Evolutionary conservation across 2,797 vertebrate species (phyloP).

Genomic region (Pitangus sulphuratus): DNA sequence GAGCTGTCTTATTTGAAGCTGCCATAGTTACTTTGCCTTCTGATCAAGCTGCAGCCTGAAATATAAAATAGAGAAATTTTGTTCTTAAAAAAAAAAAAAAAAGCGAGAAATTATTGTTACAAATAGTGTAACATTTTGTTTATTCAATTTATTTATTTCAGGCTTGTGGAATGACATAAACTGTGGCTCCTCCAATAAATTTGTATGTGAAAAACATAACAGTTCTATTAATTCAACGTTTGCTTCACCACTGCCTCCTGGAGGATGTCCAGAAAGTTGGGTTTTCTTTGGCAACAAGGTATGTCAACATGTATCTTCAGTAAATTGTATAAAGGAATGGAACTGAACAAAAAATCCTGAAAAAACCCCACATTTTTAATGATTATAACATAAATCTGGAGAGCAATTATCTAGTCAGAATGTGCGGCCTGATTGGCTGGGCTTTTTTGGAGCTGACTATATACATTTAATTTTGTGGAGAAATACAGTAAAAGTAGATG

Average conservation of each 20-base stretch:
- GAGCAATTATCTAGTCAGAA: not conserved
- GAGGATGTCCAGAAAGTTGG: constrained; percentile 33
- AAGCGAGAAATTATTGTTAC: not conserved
- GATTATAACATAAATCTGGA: not conserved
- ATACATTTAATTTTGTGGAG: not conserved
- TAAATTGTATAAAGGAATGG: not conserved
- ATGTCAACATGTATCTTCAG: not conserved
- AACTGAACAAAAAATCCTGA: not conserved
- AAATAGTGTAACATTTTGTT: not conserved
- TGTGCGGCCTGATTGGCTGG: not conserved
- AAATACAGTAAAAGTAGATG: not conserved
- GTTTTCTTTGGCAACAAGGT: constrained; percentile 40
- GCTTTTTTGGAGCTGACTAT: not conserved
- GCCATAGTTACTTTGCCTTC: not conserved
- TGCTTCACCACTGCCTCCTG: not conserved
- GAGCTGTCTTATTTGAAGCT: not conserved
- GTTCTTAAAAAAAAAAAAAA: not conserved
- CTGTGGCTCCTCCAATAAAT: constrained; percentile 7
- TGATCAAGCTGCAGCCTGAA: not conserved
- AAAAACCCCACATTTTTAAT: not conserved
- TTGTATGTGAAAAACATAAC: constrained; percentile 41
- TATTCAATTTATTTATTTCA: not conserved
- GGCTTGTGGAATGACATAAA: constrained; percentile 51
- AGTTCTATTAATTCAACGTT: not conserved
- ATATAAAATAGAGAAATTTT: not conserved